Conservation (phyloP, 1,140 invertebrate species). For the Lineus longissimus region DNA sequence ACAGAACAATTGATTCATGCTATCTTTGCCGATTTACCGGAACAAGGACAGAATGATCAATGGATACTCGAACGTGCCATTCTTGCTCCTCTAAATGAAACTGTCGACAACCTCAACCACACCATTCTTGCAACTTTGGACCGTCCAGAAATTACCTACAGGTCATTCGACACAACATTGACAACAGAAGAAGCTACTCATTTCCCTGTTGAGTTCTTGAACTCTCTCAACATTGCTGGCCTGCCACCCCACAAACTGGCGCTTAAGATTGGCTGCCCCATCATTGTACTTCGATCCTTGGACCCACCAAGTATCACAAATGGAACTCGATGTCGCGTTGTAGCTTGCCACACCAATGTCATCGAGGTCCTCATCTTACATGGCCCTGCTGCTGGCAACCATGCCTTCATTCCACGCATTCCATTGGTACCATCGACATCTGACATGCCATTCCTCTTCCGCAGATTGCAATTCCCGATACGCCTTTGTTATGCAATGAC, state of each 20-base stretch:
- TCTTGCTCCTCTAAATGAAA: too few relatives aligned
- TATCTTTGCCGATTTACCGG: conserved; percentile 16
- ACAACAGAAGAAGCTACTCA: conserved; percentile 11
- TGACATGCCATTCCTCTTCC: conserved; percentile 44
- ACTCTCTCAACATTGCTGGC: conserved; percentile 31
- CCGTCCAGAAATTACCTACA: conserved; percentile 17
- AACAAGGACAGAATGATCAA: conserved; percentile 13
- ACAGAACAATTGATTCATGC: too few relatives aligned
- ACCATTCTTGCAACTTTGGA: conserved; percentile 14
- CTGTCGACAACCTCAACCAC: conserved; percentile 19
- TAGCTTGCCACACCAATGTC: conserved; percentile 21
- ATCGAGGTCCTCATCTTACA: conserved; percentile 52
- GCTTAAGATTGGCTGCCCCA: conserved; percentile 31
- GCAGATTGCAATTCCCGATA: conserved; percentile 57
- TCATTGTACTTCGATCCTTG: conserved; percentile 55
- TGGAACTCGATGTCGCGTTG: conserved; percentile 12
- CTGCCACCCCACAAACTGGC: conserved; percentile 26
- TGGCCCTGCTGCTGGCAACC: conserved; percentile 51
- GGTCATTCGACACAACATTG: conserved; percentile 19
- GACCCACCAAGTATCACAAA: conserved; percentile 35
- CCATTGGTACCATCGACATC: conserved; percentile 22
- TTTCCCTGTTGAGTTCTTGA: conserved; percentile 40
- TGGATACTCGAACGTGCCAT: conserved; percentile 12
- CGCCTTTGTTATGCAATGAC: conserved; percentile 56
- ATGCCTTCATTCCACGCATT: conserved; percentile 14